phyloP scores from a whole-genome alignment of 2,888 invertebrate genomes.

The Priocnemis perturbator region DNA sequence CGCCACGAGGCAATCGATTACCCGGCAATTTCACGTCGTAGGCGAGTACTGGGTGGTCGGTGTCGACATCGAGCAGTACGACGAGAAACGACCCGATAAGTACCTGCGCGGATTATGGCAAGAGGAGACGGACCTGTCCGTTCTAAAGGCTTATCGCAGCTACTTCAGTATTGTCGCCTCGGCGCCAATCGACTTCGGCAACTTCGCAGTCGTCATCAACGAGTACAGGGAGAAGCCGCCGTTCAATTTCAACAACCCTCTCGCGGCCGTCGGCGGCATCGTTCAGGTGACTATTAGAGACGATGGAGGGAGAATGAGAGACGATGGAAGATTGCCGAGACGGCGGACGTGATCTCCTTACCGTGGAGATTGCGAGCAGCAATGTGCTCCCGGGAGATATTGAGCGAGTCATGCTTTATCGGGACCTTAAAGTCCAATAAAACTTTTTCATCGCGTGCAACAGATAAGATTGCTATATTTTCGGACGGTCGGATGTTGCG shows the following conservation, averaged over 20 bases:
- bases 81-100: constrained; percentile 84
- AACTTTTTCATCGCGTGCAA: too few species aligned
- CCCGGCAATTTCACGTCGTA: constrained; percentile 64
- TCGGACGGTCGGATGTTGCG: too few species aligned
- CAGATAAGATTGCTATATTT: neutral
- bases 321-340: too few species aligned
- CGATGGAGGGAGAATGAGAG: neutral
- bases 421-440: too few species aligned
- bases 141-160: constrained; percentile 85
- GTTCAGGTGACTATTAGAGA: constrained; percentile 65
- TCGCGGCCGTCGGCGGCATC: constrained; percentile 83
- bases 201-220: constrained; percentile 87
- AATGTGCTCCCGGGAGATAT: too few species aligned
- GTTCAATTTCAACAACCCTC: constrained; percentile 90
- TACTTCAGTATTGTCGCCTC: constrained; percentile 91
- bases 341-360: too few species aligned
- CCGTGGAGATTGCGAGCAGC: too few species aligned
- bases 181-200: constrained; percentile 83
- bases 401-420: too few species aligned
- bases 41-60: constrained; percentile 97
- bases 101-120: constrained; percentile 87
- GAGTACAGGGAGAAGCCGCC: constrained; percentile 89
- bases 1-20: too few species aligned
- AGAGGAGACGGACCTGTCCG: constrained; percentile 76
- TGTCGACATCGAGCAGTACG: constrained; percentile 92